phyloP scores from a whole-genome alignment of 2,797 vertebrate species.

The Neoniphon sammara region DNA sequence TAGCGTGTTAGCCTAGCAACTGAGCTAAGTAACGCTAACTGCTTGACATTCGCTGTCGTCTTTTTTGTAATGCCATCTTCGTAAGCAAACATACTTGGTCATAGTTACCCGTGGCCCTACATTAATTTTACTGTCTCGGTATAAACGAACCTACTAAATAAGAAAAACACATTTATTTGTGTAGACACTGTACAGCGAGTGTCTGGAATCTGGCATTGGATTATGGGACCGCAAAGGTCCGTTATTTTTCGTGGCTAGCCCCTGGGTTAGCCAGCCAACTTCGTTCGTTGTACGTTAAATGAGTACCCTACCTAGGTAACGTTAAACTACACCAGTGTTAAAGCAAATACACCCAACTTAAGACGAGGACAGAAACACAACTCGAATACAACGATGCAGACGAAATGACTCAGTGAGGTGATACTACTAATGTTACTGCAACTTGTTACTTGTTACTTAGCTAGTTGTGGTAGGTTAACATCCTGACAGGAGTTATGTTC shows the following conservation, averaged over 20 bases:
- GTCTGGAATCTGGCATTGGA: background rate
- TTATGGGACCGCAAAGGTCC: slow-evolving; percentile 36
- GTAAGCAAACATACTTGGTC: accelerated
- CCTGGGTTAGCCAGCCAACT: slow-evolving; percentile 1
- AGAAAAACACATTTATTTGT: background rate
- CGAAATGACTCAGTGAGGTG: no score
- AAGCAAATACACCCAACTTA: background rate
- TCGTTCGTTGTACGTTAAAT: background rate
- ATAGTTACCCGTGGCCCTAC: background rate
- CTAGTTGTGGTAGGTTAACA: background rate
- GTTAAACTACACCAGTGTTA: background rate
- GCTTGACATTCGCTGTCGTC: background rate
- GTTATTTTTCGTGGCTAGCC: slow-evolving; percentile 56
- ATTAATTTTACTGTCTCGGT: accelerated
- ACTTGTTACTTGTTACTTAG: no score
- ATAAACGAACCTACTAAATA: background rate
- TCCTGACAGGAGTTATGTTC: no score
- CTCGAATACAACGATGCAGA: background rate
- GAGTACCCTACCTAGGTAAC: background rate
- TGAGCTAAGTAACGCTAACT: slow-evolving; percentile 47
- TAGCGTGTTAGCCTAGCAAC: slow-evolving; percentile 70
- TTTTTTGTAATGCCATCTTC: background rate
- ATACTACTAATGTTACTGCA: background rate
- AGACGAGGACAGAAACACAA: background rate
- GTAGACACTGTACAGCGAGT: background rate